Percentiles rank a stretch among this genome's conserved stretches.
Evolutionary conservation across 2,888 invertebrate genomes (phyloP).

Genomic region (Dicycla oo): DNA sequence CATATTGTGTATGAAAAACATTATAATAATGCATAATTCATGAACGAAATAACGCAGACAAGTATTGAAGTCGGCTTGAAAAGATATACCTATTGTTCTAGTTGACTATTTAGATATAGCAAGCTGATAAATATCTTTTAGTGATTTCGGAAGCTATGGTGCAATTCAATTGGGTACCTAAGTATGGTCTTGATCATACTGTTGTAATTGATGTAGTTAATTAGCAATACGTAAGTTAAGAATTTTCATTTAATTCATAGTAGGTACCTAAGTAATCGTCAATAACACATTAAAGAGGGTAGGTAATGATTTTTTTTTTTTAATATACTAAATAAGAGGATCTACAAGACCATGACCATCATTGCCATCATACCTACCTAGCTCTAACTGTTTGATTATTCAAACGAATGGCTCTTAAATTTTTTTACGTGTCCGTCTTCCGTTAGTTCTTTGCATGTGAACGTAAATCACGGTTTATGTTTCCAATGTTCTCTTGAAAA

Average conservation of each 20-base stretch:
- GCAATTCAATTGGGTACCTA: background rate
- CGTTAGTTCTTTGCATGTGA: background rate
- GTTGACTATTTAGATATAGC: background rate
- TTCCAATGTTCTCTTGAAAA: constrained; percentile 7
- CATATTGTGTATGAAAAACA: constrained; percentile 6
- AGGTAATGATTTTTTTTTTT: background rate
- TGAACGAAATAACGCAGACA: constrained; percentile 9
- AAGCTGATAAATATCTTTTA: background rate
- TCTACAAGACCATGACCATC: background rate
- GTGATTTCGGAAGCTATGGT: background rate
- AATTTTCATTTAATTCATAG: background rate
- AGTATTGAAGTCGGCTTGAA: background rate
- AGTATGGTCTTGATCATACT: too few species aligned
- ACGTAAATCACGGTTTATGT: background rate
- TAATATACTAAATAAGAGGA: too few species aligned
- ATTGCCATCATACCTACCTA: background rate
- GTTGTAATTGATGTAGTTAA: background rate
- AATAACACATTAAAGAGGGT: background rate
- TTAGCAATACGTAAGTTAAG: background rate
- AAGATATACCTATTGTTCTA: background rate
- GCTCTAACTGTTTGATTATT: background rate
- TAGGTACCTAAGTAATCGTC: background rate
- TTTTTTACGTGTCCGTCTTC: background rate
- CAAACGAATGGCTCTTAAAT: background rate
- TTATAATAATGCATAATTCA: constrained; percentile 42